Evolutionary conservation across 2,797 vertebrate genomes (phyloP).

Genomic region (Apogon talboti): DNA sequence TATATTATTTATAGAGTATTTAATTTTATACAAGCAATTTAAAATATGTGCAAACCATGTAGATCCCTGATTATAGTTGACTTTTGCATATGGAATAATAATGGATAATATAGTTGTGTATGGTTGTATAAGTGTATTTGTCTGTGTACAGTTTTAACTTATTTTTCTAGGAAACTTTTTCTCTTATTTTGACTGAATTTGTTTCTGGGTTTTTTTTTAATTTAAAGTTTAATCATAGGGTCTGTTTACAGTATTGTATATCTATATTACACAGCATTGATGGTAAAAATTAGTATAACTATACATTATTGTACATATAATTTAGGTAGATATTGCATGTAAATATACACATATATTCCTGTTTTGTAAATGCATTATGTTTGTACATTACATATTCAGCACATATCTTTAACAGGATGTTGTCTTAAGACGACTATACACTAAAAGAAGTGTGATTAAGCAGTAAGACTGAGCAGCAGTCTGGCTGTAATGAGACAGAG

Average conservation of each 20-base stretch:
- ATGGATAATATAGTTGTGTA: no score
- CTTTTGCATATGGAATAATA: neutral
- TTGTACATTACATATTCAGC: neutral
- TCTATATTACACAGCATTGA: no score
- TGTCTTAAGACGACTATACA: constrained; percentile 2
- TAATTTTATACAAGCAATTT: neutral
- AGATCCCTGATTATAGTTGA: neutral
- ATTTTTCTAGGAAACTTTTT: no score
- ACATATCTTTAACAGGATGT: neutral
- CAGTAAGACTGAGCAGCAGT: constrained; percentile 15
- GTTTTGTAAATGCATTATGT: neutral
- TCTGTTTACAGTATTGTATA: no score
- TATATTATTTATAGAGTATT: neutral
- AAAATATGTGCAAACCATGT: neutral
- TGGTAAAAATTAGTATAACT: no score
- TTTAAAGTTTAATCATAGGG: no score
- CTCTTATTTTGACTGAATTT: no score
- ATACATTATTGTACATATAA: no score
- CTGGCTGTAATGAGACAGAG: constrained; percentile 18
- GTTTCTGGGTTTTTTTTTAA: no score
- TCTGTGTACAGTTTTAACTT: neutral
- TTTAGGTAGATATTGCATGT: no score
- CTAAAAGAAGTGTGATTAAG: constrained; percentile 28
- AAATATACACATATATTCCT: neutral
- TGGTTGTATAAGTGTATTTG: no score